Conservation (phyloP, 2,797 vertebrate genomes). For the Malurus splendens region DNA sequence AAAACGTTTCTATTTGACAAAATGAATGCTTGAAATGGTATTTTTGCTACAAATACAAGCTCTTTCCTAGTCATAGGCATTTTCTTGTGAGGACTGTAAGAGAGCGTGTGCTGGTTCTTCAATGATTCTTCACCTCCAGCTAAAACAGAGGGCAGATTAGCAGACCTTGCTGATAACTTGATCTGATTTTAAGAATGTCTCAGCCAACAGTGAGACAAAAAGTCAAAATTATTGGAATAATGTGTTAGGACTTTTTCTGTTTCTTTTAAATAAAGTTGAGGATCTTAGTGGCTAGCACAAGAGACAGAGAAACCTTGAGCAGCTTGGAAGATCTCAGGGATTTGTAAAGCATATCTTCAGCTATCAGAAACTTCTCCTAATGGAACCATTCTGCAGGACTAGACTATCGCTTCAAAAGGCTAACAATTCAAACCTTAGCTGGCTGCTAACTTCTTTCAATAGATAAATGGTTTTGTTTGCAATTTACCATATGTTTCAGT, state of each 20-base stretch:
- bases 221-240: not conserved
- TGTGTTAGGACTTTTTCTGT: not conserved
- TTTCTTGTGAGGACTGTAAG: not conserved
- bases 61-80: not conserved
- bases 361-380: not conserved
- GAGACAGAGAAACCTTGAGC: not conserved
- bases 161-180: not conserved
- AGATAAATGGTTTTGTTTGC: not conserved
- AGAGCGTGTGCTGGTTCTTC: not conserved
- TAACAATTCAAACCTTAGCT: not conserved
- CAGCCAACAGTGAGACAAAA: not conserved
- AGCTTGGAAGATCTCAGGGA: not conserved
- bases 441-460: not conserved
- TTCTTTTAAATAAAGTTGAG: not conserved
- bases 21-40: fast-evolving
- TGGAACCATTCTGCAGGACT: not conserved
- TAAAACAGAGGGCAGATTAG: not conserved
- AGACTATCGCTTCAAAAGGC: not conserved
- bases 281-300: not conserved
- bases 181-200: not conserved
- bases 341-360: not conserved
- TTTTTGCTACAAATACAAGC: not conserved
- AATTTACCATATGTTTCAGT: constrained; percentile 7
- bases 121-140: not conserved
- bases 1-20: not conserved